These are phyloP conservation scores for Ips typographus DNA, from an alignment of 1,140 invertebrate species.

Conservation along the genomic window DNA sequence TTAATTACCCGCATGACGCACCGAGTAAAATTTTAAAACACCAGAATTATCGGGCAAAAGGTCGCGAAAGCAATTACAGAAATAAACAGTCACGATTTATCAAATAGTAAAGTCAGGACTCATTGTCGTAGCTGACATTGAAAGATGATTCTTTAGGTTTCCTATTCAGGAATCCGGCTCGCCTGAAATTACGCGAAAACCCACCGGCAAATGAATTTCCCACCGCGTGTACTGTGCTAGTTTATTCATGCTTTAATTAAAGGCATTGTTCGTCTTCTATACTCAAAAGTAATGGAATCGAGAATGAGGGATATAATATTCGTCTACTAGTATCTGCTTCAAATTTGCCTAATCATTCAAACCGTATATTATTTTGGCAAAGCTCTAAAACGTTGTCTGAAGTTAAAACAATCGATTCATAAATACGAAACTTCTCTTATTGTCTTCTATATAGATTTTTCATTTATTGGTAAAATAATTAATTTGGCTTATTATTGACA, in stretches of 20 bases:
- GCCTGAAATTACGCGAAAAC: conserved; percentile 30
- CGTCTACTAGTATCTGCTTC: conserved; percentile 6
- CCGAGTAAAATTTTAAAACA: not conserved
- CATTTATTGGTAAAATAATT: too few species aligned
- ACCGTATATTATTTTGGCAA: too few species aligned
- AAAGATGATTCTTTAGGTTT: conserved; percentile 23
- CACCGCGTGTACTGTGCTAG: conserved; percentile 21
- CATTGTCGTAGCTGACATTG: conserved; percentile 30
- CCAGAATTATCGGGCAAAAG: not conserved
- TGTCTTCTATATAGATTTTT: too few species aligned
- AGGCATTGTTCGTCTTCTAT: conserved; percentile 16
- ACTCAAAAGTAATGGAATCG: conserved; percentile 25
- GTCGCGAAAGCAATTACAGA: conserved; percentile 19
- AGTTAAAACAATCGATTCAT: too few species aligned
- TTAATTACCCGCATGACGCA: not conserved
- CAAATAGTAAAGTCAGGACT: conserved; percentile 25
- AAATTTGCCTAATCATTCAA: too few species aligned
- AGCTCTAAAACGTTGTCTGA: too few species aligned
- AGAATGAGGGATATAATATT: conserved; percentile 12
- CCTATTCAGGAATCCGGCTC: conserved; percentile 24
- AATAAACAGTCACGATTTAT: conserved; percentile 28
- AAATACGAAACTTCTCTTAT: too few species aligned
- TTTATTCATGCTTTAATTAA: conserved; percentile 36
- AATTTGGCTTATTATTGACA: too few species aligned
- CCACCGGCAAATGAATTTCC: conserved; percentile 24